Conservation (phyloP, 37 sponge, comb jelly and placozoan species). For the Agelas oroides region DNA sequence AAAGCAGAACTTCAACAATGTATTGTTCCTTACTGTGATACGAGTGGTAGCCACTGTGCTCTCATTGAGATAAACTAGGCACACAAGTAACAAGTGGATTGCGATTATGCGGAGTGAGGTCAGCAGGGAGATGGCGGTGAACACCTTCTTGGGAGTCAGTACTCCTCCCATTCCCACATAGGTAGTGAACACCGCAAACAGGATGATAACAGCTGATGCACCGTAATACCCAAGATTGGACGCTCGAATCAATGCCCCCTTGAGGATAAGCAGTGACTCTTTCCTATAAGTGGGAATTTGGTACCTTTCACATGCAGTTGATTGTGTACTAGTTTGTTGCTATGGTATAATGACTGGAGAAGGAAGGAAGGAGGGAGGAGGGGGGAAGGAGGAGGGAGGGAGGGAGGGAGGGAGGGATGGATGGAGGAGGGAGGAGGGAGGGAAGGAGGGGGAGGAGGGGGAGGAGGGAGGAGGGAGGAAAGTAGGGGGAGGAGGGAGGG, state of each 20-base stretch:
- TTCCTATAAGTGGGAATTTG: not conserved
- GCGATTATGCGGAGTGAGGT: slow-evolving; percentile 18
- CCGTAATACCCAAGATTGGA: not conserved
- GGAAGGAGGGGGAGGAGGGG: not conserved
- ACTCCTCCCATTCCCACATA: slow-evolving; percentile 38
- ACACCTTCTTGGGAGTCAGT: slow-evolving; percentile 45
- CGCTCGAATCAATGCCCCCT: not conserved
- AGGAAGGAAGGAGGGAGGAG: not conserved
- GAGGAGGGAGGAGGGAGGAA: not conserved
- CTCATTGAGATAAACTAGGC: slow-evolving; percentile 9
- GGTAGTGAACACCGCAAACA: slow-evolving; percentile 5
- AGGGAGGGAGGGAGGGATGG: not conserved
- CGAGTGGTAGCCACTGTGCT: slow-evolving; percentile 14
- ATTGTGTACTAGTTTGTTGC: not conserved
- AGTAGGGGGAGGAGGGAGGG: not conserved
- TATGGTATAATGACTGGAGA: not conserved
- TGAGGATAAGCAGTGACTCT: not conserved
- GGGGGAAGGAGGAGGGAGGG: not conserved
- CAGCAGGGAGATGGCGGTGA: slow-evolving; percentile 46
- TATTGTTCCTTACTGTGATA: slow-evolving; percentile 32
- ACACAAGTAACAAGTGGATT: slow-evolving; percentile 18
- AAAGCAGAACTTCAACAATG: no score
- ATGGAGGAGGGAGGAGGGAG: not conserved
- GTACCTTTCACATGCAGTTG: no score
- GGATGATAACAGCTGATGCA: not conserved